These are phyloP conservation scores for Limnephilus marmoratus DNA, from an alignment of 2,888 invertebrate species.

Conservation along the genomic window DNA sequence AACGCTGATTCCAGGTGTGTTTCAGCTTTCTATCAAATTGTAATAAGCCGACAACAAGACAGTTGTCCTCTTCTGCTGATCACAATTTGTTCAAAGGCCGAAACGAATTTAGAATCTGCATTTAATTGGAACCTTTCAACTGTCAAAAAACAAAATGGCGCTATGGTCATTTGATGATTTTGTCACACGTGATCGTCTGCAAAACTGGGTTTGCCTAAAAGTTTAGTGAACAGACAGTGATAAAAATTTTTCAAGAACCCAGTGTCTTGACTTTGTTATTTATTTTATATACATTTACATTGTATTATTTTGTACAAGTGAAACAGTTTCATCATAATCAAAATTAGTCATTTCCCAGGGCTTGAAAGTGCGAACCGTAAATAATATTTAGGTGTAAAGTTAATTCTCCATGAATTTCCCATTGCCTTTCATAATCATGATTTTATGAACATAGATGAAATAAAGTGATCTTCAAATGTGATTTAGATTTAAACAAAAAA, in stretches of 20 bases:
- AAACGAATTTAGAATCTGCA: no score
- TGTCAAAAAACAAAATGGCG: no score
- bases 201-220: neutral
- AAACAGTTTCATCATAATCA: neutral
- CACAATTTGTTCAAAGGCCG: no score
- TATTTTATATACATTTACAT: neutral
- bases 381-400: neutral
- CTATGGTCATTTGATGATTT: no score
- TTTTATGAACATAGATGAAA: neutral
- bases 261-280: neutral
- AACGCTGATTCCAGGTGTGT: no score
- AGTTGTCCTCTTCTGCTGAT: no score
- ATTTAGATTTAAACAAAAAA: neutral
- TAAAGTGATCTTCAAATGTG: neutral
- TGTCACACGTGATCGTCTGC: no score
- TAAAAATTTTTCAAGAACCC: neutral
- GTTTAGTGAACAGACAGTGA: neutral
- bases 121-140: no score
- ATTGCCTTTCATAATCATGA: neutral
- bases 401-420: neutral
- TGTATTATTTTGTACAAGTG: neutral
- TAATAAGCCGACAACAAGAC: no score
- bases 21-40: no score
- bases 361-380: neutral
- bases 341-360: neutral